Percentiles rank a stretch among this genome's conserved stretches.
Evolutionary conservation across 2,888 invertebrate genomes (phyloP).

Genomic region (Cordylochernes scorpioides): DNA sequence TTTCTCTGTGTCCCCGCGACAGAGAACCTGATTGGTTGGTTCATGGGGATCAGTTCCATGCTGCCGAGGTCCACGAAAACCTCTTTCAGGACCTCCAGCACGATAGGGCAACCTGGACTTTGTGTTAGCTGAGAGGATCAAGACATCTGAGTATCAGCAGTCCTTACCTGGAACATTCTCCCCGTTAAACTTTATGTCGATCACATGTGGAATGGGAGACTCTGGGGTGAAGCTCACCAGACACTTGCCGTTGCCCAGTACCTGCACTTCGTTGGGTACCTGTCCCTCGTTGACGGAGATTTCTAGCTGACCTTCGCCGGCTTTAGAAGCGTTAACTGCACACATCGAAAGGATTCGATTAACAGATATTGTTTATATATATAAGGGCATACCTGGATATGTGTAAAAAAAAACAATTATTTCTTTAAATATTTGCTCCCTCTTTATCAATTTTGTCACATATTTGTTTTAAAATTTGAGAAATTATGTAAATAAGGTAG

Average conservation of each 20-base stretch:
- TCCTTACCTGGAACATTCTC: conserved; percentile 13
- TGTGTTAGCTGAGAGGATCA: no score
- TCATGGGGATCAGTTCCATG: conserved; percentile 58
- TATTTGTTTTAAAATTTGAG: no score
- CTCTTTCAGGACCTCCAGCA: conserved; percentile 51
- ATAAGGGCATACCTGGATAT: no score
- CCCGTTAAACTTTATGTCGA: conserved; percentile 72
- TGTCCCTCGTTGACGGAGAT: conserved; percentile 97
- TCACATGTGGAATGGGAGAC: conserved; percentile 60
- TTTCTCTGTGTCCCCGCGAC: conserved; percentile 35
- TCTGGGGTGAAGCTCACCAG: conserved; percentile 82
- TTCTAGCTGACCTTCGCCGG: conserved; percentile 95
- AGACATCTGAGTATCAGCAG: conserved; percentile 1
- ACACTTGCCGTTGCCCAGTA: conserved; percentile 78
- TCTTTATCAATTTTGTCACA: no score
- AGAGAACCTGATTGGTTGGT: conserved; percentile 46
- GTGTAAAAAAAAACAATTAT: no score
- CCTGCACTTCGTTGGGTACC: conserved; percentile 87
- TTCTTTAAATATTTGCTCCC: no score
- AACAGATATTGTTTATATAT: no score
- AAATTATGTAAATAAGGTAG: no score
- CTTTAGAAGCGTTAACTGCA: conserved; percentile 85
- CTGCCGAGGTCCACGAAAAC: conserved; percentile 43
- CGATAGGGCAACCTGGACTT: conserved; percentile 41
- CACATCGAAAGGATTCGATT: no score